phyloP scores from a whole-genome alignment of 2,797 vertebrate species.

The Vespertilio murinus region DNA sequence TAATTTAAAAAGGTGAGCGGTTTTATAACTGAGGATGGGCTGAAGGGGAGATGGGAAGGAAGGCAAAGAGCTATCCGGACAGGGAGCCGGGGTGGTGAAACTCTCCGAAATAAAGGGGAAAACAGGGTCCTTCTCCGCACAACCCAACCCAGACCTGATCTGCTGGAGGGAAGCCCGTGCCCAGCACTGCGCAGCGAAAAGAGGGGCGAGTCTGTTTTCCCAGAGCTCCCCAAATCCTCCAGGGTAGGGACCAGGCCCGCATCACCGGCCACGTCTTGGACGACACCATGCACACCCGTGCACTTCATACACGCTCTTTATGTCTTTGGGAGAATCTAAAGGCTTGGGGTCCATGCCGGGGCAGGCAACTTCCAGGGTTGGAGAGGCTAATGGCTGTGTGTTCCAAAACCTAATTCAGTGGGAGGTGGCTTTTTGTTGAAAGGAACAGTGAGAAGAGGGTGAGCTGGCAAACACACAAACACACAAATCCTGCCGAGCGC shows the following conservation, averaged over 20 bases:
- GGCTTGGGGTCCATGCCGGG: background rate
- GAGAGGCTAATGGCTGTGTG: background rate
- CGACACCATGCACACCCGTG: background rate
- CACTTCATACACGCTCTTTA: background rate
- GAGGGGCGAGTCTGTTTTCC: background rate
- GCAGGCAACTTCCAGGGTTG: background rate
- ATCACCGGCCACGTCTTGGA: background rate
- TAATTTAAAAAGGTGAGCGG: background rate
- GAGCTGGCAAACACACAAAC: background rate
- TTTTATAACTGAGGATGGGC: background rate
- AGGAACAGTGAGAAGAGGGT: background rate
- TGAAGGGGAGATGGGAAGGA: background rate
- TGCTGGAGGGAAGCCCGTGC: accelerated
- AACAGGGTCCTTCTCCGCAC: background rate
- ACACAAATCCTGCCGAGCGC: background rate
- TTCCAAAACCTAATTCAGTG: background rate
- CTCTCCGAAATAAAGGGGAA: background rate
- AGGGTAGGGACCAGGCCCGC: background rate
- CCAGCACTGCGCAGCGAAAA: background rate
- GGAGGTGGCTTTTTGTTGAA: background rate
- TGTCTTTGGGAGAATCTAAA: background rate
- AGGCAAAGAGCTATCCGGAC: background rate
- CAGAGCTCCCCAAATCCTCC: background rate
- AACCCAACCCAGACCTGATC: background rate
- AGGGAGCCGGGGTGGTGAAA: accelerated